Evolutionary conservation across 2,888 invertebrate genomes (phyloP).

Genomic region (Eubasilissa splendida): DNA sequence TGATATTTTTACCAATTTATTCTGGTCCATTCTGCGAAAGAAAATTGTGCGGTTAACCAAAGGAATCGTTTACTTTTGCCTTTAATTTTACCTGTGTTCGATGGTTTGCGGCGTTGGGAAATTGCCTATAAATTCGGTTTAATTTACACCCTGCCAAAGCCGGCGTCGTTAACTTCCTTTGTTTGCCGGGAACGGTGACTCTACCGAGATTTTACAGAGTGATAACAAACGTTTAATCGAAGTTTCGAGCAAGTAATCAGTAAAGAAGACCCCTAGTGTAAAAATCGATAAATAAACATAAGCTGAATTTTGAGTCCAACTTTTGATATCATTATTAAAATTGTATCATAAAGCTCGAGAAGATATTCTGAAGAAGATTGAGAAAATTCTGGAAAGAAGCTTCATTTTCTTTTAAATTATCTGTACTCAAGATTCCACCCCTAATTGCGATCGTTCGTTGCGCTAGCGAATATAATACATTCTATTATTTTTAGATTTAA

Average conservation of each 20-base stretch:
- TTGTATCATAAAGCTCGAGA: too few species aligned
- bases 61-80: constrained; percentile 23
- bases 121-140: constrained; percentile 51
- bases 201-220: constrained; percentile 3
- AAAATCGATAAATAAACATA: constrained; percentile 13
- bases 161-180: constrained; percentile 2
- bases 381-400: too few species aligned
- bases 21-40: too few species aligned
- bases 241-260: constrained; percentile 15
- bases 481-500: too few species aligned
- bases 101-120: constrained; percentile 42
- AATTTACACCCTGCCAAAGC: constrained; percentile 44
- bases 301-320: too few species aligned
- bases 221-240: constrained; percentile 9
- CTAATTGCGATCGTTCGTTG: too few species aligned
- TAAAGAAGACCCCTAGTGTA: not conserved
- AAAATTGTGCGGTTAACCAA: constrained; percentile 19
- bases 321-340: too few species aligned
- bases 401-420: too few species aligned
- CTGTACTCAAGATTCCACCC: too few species aligned
- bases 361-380: too few species aligned
- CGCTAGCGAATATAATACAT: too few species aligned
- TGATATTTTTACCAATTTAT: too few species aligned
- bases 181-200: not conserved
- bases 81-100: constrained; percentile 24